A percentile compares a stretch with the other conserved stretches of the same genome.
phyloP scores from a whole-genome alignment of 2,888 invertebrate genomes.

The Tethea ocularis region DNA sequence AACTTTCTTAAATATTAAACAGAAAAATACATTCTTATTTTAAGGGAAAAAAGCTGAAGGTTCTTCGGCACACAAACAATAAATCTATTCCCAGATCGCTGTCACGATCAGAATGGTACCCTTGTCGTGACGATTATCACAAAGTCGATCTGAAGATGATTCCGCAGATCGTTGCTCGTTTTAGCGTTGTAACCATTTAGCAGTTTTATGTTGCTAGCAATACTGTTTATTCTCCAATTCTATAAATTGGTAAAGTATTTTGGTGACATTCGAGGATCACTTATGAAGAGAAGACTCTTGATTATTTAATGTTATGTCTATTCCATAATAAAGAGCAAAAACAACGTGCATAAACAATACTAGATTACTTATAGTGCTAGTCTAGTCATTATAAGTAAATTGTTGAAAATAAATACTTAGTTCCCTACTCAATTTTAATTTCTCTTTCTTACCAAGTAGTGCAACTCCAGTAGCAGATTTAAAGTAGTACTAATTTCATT shows the following conservation, averaged over 20 bases:
- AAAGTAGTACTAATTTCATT: too few relatives aligned
- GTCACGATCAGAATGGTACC: slow-evolving; percentile 43
- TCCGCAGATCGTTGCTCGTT: slow-evolving; percentile 12
- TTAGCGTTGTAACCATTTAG: slow-evolving; percentile 10
- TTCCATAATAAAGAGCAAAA: background rate
- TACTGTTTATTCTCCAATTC: background rate
- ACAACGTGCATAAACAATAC: too few relatives aligned
- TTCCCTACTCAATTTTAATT: too few relatives aligned
- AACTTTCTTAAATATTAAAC: background rate
- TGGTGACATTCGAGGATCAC: background rate
- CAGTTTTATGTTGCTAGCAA: background rate
- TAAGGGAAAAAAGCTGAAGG: background rate
- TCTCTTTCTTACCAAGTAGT: too few relatives aligned
- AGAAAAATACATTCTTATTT: background rate
- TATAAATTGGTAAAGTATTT: background rate
- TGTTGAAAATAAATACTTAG: too few relatives aligned
- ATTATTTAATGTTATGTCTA: background rate
- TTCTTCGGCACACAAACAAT: slow-evolving; percentile 22
- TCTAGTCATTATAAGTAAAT: too few relatives aligned
- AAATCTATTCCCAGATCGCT: slow-evolving; percentile 41
- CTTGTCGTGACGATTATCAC: slow-evolving; percentile 43
- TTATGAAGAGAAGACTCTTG: too few relatives aligned
- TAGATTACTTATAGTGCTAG: too few relatives aligned
- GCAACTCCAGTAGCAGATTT: too few relatives aligned
- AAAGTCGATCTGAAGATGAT: slow-evolving; percentile 35